phyloP scores from a whole-genome alignment of 2,888 invertebrate genomes.

The Leptinotarsa haldemani region DNA sequence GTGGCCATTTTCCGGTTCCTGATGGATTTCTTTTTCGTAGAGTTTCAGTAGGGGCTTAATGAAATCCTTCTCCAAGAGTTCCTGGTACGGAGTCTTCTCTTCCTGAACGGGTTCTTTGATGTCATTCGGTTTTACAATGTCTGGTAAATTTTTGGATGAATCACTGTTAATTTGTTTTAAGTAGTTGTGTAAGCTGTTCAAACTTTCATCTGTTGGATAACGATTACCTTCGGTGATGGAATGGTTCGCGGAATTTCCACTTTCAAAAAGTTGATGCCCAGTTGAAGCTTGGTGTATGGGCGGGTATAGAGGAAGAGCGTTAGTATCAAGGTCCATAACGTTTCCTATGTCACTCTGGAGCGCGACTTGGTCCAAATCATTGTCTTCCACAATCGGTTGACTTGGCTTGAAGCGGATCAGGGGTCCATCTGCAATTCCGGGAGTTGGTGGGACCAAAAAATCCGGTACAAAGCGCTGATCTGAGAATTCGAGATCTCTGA shows the following conservation, averaged over 20 bases:
- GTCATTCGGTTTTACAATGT: neutral
- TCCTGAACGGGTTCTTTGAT: neutral
- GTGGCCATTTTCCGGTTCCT: constrained; percentile 44
- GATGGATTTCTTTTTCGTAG: constrained; percentile 56
- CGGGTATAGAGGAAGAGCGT: constrained; percentile 30
- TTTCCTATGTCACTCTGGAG: neutral
- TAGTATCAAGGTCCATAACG: neutral
- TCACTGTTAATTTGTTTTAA: constrained; percentile 51
- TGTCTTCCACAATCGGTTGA: neutral
- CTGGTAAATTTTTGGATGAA: constrained; percentile 36
- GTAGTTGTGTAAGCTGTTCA: constrained; percentile 55
- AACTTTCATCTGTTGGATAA: constrained; percentile 29
- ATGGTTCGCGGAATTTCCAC: constrained; percentile 12
- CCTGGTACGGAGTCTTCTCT: constrained; percentile 51
- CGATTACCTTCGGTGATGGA: neutral
- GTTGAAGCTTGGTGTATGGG: constrained; percentile 2
- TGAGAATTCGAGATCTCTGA: constrained; percentile 11
- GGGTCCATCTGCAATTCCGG: constrained; percentile 1
- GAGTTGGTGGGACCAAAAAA: constrained; percentile 4
- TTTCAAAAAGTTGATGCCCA: neutral
- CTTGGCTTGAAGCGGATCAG: neutral
- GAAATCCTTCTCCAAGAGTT: constrained; percentile 60
- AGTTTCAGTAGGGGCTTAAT: constrained; percentile 60
- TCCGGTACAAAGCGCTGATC: neutral
- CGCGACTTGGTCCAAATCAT: neutral